Conservation (phyloP, 1,140 invertebrate genomes). For the Zaprionus ornatus region DNA sequence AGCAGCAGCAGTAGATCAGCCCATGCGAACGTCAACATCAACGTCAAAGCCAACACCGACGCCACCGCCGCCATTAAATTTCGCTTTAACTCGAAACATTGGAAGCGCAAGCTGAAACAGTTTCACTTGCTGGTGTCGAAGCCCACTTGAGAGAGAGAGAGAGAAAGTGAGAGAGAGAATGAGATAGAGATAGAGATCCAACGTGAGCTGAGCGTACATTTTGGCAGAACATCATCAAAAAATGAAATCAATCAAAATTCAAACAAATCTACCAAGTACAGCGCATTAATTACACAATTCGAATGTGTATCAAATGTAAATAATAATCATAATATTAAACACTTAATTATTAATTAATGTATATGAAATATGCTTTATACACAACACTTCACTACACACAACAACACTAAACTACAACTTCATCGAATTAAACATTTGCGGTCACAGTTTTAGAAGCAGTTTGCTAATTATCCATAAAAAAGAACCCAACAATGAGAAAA, state of each 20-base stretch:
- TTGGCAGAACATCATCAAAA: conserved; percentile 23
- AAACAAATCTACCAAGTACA: conserved; percentile 33
- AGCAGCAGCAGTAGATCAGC: not conserved
- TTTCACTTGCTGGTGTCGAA: conserved; percentile 67
- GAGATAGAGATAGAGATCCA: conserved; percentile 12
- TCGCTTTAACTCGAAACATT: conserved; percentile 71
- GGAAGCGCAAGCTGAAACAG: conserved; percentile 70
- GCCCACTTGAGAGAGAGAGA: conserved; percentile 24
- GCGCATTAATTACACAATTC: conserved; percentile 69
- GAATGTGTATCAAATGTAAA: conserved; percentile 77
- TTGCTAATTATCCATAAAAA: conserved; percentile 40
- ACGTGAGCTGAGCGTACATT: not conserved
- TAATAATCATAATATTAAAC: conserved; percentile 32
- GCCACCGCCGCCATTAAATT: conserved; percentile 62
- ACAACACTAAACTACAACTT: conserved; percentile 16
- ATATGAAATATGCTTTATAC: conserved; percentile 74
- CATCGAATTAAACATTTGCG: conserved; percentile 23
- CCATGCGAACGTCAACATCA: conserved; percentile 3
- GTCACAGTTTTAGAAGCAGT: conserved; percentile 50
- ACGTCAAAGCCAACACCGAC: conserved; percentile 14
- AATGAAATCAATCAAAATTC: conserved; percentile 59
- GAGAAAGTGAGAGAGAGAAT: not conserved
- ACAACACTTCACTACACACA: conserved; percentile 49
- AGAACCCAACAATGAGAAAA: not conserved
- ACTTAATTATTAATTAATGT: conserved; percentile 34